These are phyloP conservation scores for Thera britannica DNA, from an alignment of 2,888 invertebrate species.

Conservation along the genomic window DNA sequence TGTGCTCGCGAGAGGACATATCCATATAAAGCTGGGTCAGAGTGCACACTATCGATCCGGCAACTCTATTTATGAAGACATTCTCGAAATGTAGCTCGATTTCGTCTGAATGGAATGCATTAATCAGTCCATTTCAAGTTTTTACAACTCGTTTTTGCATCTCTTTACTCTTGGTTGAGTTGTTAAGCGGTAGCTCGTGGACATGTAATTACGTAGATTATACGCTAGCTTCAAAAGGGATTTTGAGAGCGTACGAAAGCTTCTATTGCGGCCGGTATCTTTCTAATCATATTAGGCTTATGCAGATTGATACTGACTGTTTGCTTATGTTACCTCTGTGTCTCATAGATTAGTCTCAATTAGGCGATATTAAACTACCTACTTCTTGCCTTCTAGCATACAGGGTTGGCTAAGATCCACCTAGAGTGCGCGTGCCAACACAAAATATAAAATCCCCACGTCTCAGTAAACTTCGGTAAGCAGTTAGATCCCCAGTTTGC, in stretches of 20 bases:
- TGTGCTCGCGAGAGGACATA: slow-evolving; percentile 57
- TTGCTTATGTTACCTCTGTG: not conserved
- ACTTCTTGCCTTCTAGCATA: too few relatives aligned
- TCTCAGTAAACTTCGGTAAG: too few relatives aligned
- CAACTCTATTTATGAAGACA: slow-evolving; percentile 26
- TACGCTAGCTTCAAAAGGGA: slow-evolving; percentile 18
- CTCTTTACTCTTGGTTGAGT: slow-evolving; percentile 46
- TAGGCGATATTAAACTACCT: too few relatives aligned
- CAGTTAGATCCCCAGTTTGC: too few relatives aligned
- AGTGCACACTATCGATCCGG: slow-evolving; percentile 28
- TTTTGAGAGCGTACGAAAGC: slow-evolving; percentile 15
- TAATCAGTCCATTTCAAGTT: slow-evolving; percentile 48
- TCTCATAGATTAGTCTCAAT: too few relatives aligned
- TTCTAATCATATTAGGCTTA: slow-evolving; percentile 4
- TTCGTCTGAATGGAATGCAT: slow-evolving; percentile 38
- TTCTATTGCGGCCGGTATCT: slow-evolving; percentile 17
- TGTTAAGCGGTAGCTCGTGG: slow-evolving; percentile 51
- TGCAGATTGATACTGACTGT: not conserved
- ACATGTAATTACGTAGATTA: slow-evolving; percentile 38
- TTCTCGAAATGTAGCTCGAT: slow-evolving; percentile 21
- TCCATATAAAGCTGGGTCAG: slow-evolving; percentile 58
- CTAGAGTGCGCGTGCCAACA: too few relatives aligned
- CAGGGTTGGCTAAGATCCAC: too few relatives aligned
- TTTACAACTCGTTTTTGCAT: slow-evolving; percentile 32
- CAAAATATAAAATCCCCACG: too few relatives aligned